phyloP scores from a whole-genome alignment of 2,888 invertebrate species.

The Netelia virgata region DNA sequence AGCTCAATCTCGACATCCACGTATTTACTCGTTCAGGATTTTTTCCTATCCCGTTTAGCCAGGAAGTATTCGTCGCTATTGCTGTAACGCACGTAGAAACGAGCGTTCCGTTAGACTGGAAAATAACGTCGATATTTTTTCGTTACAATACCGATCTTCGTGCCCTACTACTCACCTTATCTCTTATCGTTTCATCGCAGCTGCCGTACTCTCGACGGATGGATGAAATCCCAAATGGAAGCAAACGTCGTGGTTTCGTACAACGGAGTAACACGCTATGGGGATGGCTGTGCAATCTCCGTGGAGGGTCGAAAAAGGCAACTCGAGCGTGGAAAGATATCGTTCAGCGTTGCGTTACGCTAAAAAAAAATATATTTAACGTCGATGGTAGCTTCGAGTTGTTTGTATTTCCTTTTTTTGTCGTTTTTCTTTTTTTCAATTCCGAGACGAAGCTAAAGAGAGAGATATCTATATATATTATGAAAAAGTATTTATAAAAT shows the following conservation, averaged over 20 bases:
- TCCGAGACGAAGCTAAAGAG: too few species aligned
- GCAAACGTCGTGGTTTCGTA: neutral
- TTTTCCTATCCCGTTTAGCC: neutral
- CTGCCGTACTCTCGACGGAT: slow-evolving; percentile 12
- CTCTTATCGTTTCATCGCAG: slow-evolving; percentile 47
- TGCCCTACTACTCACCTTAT: neutral
- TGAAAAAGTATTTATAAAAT: too few species aligned
- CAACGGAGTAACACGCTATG: neutral
- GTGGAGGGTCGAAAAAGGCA: neutral
- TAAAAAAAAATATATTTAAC: too few species aligned
- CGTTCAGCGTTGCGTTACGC: too few species aligned
- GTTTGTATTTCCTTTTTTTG: too few species aligned
- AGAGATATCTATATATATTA: too few species aligned
- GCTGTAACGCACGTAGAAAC: too few species aligned
- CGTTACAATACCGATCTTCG: too few species aligned
- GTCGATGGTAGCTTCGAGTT: too few species aligned
- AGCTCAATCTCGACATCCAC: neutral
- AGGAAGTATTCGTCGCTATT: neutral
- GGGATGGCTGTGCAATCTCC: neutral
- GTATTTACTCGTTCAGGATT: neutral
- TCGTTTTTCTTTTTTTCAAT: too few species aligned
- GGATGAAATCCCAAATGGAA: slow-evolving; percentile 18
- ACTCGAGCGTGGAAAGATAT: neutral
- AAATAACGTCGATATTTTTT: too few species aligned
- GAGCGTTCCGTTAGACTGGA: too few species aligned